Base-by-base conservation (phyloP, 2,797 vertebrate genomes). In the Gallinago stenura region DNA sequence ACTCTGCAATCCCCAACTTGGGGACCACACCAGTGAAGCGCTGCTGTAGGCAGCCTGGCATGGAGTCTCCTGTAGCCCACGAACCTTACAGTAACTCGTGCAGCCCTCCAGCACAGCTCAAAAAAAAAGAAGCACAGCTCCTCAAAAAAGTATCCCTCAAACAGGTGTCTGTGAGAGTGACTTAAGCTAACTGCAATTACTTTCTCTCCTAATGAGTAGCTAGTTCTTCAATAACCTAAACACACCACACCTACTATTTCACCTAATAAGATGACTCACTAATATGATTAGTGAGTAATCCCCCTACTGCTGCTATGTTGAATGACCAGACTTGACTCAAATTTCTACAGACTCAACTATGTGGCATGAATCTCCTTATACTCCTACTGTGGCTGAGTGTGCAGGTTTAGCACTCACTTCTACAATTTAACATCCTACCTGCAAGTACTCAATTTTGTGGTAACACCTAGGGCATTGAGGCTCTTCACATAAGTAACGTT, bases 1-100 rank as follows among this genome's bases (percentile, higher is more conserved):
- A 45, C 30, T 18, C 37, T 2, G 4, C 56, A 45, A 2, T 10
- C 4, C 4, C 11, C 1, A 1, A 37, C 19, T 19, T 0, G 4
- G 43, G 37, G 33, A n/a, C 25, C 19, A 16, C 9, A 18, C 5
- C 24, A 64, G 41, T 13, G 69, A 50, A 81, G 12, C 0, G 0
- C 22, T 77, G 28, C 65, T 46, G 15, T 10, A n/a, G 7, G 33
- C 33, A 57, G 39, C 22, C 10, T 30, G 12, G 4, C 19, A 7
- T 12, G 43, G 46, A 77, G 9, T 9, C 20, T 66, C 58, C 48
- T 26, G 20, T 5, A 83, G 50, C 41, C 41, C 30, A 11, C 15
- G n/a, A 72, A 81, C 17, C 6, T 21, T 71, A 19, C 26, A 39
- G 22, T 22, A 53, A 53, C 14, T 60, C 48, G 8, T 28, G 39